Evolutionary conservation across 2,888 invertebrate genomes (phyloP), one percentile per base, ranked within the genome.

Genomic region (Orthosia gracilis): DNA sequence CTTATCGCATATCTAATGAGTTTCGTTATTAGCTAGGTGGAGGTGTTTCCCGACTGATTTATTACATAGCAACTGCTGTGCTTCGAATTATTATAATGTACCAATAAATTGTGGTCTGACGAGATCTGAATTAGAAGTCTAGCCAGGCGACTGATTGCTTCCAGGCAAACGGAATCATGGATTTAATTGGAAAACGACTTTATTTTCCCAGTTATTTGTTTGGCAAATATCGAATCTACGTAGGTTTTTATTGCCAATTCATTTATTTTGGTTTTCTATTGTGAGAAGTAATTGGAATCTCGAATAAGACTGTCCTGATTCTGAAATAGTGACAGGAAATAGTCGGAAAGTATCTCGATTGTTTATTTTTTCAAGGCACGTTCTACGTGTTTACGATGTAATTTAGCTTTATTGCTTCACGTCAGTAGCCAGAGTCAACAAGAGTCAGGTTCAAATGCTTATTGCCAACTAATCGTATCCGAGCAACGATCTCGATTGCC

Each of bases 1-100:
- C 55, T 76, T 83, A 83, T 82, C 82, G 82, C 67, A 79, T 69
- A 83, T 79, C 71, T 71, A 72, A 81, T 73, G 67, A 69, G 67
- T 50, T 79, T 79, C 52, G 71, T 83, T 79, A 61, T 73, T 69
- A 75, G 40, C 68, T 69, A 71, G 31, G 58, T 71, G 45, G 54
- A 26, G 74, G 65, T 71, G 76, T 73, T 79, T 61, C 50, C 58
- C 31, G n/a, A 9, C 61, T 70, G 70, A 81, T 78, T 81, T 78
- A 82, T 78, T 47, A 50, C 69, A 21, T 58, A 69, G 57, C 47
- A 73, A 82, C 59, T 59, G 64, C 64, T 73, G 55, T 69, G 15
- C 78, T 76, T 73, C 18, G n/a, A 82, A 64, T 78, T 73, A 73
- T 82, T 65, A 61, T 59, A 40, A 61, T 61, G 15, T 68, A 47